Evolutionary conservation across 2,888 invertebrate genomes (phyloP), one percentile per base, ranked within the genome.

Genomic region (Drosophila eohydei): DNA sequence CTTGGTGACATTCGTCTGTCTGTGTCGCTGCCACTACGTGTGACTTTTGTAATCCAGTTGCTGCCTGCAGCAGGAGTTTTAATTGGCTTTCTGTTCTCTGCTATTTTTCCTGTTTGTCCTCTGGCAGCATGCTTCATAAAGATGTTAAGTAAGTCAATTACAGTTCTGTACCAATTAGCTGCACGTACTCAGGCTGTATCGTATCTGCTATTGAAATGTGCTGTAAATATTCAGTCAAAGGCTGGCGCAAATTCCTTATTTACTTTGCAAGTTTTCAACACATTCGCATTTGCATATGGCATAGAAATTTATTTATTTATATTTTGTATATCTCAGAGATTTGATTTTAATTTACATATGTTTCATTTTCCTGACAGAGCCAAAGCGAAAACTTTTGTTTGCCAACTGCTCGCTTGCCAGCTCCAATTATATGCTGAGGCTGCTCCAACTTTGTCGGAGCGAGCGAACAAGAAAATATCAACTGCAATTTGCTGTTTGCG

Each of bases 1-100:
- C 74, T 82, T 80, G 76, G 69, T 83, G 81, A 73, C 52, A 67
- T 68, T 70, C 54, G 67, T 60, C 67, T 74, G 68, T 38, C 51
- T 41, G 58, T 74, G 71, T 54, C 54, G 60, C 28, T 67, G 61
- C 48, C 58, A 52, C 71, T 77, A 78, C 79, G 81, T 85, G 77
- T 83, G 77, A 76, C 74, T 73, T 50, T 52, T 52, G 63, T 64
- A 67, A 63, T 70, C 64, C 68, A 66, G 68, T 57, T 58, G 28
- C 50, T 44, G 46, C 28, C 30, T 16, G 55, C 57, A 62, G 70
- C 76, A 61, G 54, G 62, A 50, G 48, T 71, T 74, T 58, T 74
- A 30, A 59, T 66, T 74, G 58, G 54, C 61, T 32, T 32, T n/a
- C 12, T 7, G 12, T 64, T 65, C 63, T 54, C 41, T 56, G 48